phyloP scores from a whole-genome alignment of 2,888 invertebrate genomes.

The Ennomos quercinarius region DNA sequence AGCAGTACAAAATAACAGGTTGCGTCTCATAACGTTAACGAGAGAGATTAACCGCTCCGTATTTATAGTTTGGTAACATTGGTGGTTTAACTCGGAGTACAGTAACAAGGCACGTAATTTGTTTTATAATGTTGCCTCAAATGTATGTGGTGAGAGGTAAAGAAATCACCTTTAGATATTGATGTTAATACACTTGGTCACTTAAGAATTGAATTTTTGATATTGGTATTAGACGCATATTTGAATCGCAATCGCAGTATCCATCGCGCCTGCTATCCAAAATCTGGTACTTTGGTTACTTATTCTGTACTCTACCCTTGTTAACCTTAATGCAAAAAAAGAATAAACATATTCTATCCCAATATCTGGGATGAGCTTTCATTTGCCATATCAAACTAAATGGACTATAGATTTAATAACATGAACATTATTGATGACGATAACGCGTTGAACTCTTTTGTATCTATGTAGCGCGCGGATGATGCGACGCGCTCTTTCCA shows the following conservation, averaged over 20 bases:
- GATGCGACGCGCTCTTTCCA: constrained; percentile 46
- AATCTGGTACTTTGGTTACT: too few species aligned
- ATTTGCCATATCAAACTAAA: too few species aligned
- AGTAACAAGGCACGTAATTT: constrained; percentile 29
- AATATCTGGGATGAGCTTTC: too few species aligned
- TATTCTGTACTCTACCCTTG: too few species aligned
- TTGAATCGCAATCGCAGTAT: too few species aligned
- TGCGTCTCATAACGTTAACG: constrained; percentile 67
- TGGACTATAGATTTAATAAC: background rate
- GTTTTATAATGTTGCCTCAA: constrained; percentile 29
- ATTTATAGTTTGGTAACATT: constrained; percentile 49
- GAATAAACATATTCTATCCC: too few species aligned
- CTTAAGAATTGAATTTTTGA: background rate
- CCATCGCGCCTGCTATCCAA: too few species aligned
- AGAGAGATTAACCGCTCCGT: constrained; percentile 58
- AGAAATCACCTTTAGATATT: constrained; percentile 34
- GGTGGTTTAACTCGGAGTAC: constrained; percentile 21
- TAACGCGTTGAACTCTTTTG: constrained; percentile 80
- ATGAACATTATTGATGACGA: constrained; percentile 16
- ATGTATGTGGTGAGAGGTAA: constrained; percentile 33
- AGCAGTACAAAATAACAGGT: constrained; percentile 73
- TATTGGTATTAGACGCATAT: too few species aligned
- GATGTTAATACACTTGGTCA: constrained; percentile 3
- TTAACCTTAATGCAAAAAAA: too few species aligned
- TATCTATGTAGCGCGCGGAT: constrained; percentile 49